Conservation (phyloP, 2,888 invertebrate genomes). For the Tetragonula carbonaria region DNA sequence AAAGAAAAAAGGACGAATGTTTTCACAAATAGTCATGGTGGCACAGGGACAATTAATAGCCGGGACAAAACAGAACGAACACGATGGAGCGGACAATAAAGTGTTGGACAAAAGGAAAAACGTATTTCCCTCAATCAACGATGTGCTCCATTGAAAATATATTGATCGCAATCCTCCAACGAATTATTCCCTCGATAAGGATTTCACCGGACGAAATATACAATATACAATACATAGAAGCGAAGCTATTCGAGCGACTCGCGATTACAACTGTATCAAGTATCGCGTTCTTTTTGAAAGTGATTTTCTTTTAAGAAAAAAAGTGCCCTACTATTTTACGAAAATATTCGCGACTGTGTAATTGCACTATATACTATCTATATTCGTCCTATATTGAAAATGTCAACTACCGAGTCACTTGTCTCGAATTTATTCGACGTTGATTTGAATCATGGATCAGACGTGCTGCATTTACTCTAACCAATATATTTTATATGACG, state of each 20-base stretch:
- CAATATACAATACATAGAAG: not conserved
- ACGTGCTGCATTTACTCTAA: not conserved
- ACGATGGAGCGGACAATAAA: conserved; percentile 14
- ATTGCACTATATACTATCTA: not conserved
- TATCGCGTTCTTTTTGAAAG: not conserved
- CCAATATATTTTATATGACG: not conserved
- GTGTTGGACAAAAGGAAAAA: not conserved
- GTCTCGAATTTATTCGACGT: not conserved
- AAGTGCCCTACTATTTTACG: not conserved
- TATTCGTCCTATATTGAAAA: not conserved
- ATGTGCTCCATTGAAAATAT: not conserved
- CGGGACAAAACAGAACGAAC: not conserved
- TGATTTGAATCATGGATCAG: not conserved
- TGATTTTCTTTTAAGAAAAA: not conserved
- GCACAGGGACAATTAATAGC: conserved; percentile 12
- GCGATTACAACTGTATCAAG: not conserved
- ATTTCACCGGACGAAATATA: not conserved
- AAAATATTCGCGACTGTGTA: not conserved
- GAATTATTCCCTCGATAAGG: not conserved
- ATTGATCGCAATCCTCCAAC: not conserved
- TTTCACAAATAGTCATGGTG: not conserved
- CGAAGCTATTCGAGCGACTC: not conserved
- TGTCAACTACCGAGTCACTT: too few relatives aligned
- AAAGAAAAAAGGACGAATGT: not conserved
- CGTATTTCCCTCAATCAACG: conserved; percentile 2